Conservation (phyloP, 64 coral and sea anemone species). For the Cladopsammia gracilis region DNA sequence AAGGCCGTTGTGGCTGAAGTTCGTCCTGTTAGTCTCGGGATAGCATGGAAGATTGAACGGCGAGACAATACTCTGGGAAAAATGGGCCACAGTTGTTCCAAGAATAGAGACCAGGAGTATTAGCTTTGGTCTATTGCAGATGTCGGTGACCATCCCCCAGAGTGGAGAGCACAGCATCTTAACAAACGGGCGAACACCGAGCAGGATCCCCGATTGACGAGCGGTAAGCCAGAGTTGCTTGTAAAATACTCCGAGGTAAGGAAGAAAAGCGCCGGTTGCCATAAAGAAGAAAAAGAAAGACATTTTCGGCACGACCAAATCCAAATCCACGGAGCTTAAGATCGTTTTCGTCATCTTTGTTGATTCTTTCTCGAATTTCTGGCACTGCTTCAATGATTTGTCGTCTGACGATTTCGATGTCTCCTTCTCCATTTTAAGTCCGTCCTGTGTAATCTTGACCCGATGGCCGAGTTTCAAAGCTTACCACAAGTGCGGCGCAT, state of each 20-base stretch:
- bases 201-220: constrained; percentile 78
- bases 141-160: constrained; percentile 88
- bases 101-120: constrained; percentile 90
- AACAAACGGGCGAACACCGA: constrained; percentile 88
- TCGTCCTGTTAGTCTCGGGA: constrained; percentile 42
- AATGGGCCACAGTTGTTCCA: constrained; percentile 77
- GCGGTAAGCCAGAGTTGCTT: constrained; percentile 93
- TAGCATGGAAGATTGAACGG: constrained; percentile 90
- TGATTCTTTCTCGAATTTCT: constrained; percentile 24
- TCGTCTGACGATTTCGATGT: constrained; percentile 20
- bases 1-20: neutral
- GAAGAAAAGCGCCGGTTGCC: constrained; percentile 87
- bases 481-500: neutral
- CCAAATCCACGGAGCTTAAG: constrained; percentile 64
- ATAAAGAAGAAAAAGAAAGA: constrained; percentile 97
- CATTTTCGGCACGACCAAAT: constrained; percentile 81
- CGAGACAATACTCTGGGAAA: constrained; percentile 90
- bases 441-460: neutral
- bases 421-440: constrained; percentile 15
- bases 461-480: neutral
- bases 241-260: constrained; percentile 94
- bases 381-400: constrained; percentile 27
- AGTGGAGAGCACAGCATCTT: constrained; percentile 88
- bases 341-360: constrained; percentile 27
- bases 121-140: constrained; percentile 71